Evolutionary conservation across 2,888 invertebrate genomes (phyloP).

Genomic region (Catocala nupta): DNA sequence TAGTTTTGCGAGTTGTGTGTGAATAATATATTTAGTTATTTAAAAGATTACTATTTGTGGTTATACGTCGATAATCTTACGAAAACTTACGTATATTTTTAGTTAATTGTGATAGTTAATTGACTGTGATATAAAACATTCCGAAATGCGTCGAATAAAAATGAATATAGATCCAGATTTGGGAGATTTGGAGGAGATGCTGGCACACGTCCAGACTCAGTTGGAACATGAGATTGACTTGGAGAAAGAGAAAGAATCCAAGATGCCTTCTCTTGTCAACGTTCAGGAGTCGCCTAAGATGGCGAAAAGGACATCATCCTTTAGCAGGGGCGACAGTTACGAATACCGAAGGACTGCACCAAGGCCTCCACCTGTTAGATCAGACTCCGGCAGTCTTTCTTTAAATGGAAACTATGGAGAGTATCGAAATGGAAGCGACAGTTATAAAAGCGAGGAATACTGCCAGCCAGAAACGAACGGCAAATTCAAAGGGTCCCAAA

Average conservation of each 20-base stretch:
- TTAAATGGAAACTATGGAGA: slow-evolving; percentile 42
- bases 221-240: slow-evolving; percentile 81
- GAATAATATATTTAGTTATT: not conserved
- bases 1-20: slow-evolving; percentile 15
- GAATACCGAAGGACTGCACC: slow-evolving; percentile 63
- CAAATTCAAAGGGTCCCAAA: slow-evolving; percentile 67
- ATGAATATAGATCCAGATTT: slow-evolving; percentile 79
- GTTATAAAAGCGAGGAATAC: slow-evolving; percentile 61
- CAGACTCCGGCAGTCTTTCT: slow-evolving; percentile 40
- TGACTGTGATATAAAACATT: slow-evolving; percentile 46
- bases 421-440: slow-evolving; percentile 58
- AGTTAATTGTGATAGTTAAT: slow-evolving; percentile 30
- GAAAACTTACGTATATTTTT: too few relatives aligned
- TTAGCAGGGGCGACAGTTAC: slow-evolving; percentile 66
- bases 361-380: slow-evolving; percentile 58
- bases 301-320: slow-evolving; percentile 68
- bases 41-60: not conserved
- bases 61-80: not conserved
- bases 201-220: slow-evolving; percentile 81
- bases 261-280: slow-evolving; percentile 72
- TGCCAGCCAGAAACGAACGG: slow-evolving; percentile 64
- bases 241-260: slow-evolving; percentile 76
- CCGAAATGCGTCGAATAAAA: slow-evolving; percentile 74
- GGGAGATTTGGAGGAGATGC: slow-evolving; percentile 83
- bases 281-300: slow-evolving; percentile 78